phyloP scores from a whole-genome alignment of 1,140 invertebrate genomes.

The Drosophila leontia region DNA sequence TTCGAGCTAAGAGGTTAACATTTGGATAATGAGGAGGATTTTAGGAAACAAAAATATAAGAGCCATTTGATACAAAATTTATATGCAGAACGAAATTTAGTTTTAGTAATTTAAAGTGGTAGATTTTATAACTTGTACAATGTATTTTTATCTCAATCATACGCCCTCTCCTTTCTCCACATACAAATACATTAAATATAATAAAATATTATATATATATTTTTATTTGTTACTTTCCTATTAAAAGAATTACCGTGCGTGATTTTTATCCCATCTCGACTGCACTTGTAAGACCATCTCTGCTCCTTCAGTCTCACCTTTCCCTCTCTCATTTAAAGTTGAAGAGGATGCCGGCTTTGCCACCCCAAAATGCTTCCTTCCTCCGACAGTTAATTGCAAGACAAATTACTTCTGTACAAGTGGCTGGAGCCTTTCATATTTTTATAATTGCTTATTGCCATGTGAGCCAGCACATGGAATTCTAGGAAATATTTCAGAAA shows the following conservation, averaged over 20 bases:
- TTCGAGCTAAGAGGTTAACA: background rate
- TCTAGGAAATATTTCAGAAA: constrained; percentile 9
- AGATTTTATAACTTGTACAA: background rate
- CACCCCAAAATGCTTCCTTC: constrained; percentile 55
- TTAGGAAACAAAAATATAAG: background rate
- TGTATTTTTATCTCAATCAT: too few relatives aligned
- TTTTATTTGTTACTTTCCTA: background rate
- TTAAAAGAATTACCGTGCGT: background rate
- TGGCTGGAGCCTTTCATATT: constrained; percentile 55
- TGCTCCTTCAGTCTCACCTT: constrained; percentile 1
- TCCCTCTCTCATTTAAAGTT: constrained; percentile 1
- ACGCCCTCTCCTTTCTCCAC: too few relatives aligned
- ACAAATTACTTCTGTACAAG: constrained; percentile 72
- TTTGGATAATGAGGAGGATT: background rate
- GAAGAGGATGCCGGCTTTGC: constrained; percentile 11
- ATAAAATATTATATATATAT: background rate
- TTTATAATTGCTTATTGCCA: constrained; percentile 57
- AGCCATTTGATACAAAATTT: background rate
- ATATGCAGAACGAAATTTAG: background rate
- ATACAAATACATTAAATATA: background rate
- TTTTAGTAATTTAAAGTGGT: background rate
- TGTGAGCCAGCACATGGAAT: constrained; percentile 13
- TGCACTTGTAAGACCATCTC: background rate
- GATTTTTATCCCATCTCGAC: constrained; percentile 21
- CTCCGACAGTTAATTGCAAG: constrained; percentile 61